These are phyloP conservation scores for Diadumene lineata DNA, from an alignment of 92 coral and sea anemone genomes.

Conservation along the genomic window DNA sequence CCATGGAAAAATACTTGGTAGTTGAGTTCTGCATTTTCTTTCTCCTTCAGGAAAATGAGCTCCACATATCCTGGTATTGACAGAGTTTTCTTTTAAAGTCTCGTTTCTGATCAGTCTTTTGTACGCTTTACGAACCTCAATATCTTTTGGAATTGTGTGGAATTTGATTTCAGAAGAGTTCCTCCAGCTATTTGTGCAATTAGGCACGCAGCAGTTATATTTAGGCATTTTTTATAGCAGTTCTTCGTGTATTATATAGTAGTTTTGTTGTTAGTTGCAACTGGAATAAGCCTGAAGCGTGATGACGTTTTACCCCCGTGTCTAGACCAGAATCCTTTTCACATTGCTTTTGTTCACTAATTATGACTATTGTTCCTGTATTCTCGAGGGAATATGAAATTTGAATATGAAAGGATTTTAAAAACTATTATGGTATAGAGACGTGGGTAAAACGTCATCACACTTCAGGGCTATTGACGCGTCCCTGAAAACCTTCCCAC, in stretches of 20 bases:
- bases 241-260: too few species aligned
- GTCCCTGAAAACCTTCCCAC: constrained; percentile 61
- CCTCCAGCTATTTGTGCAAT: constrained; percentile 24
- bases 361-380: too few species aligned
- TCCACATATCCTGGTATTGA: constrained; percentile 37
- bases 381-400: too few species aligned
- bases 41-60: constrained; percentile 29
- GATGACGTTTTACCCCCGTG: too few species aligned
- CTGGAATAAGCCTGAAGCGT: too few species aligned
- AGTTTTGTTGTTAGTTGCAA: background rate
- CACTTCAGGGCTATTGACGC: too few species aligned
- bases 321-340: too few species aligned
- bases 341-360: too few species aligned
- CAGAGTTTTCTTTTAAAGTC: constrained; percentile 37
- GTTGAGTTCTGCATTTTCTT: constrained; percentile 30
- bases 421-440: too few species aligned
- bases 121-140: constrained; percentile 37
- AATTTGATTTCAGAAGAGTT: constrained; percentile 14
- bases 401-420: too few species aligned
- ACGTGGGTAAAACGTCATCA: too few species aligned
- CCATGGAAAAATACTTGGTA: constrained; percentile 46
- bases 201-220: constrained; percentile 30
- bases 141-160: constrained; percentile 46
- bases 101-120: constrained; percentile 40
- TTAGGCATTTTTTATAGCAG: background rate